Evolutionary conservation across 1,140 invertebrate species (phyloP).

Genomic region (Ips nitidus): DNA sequence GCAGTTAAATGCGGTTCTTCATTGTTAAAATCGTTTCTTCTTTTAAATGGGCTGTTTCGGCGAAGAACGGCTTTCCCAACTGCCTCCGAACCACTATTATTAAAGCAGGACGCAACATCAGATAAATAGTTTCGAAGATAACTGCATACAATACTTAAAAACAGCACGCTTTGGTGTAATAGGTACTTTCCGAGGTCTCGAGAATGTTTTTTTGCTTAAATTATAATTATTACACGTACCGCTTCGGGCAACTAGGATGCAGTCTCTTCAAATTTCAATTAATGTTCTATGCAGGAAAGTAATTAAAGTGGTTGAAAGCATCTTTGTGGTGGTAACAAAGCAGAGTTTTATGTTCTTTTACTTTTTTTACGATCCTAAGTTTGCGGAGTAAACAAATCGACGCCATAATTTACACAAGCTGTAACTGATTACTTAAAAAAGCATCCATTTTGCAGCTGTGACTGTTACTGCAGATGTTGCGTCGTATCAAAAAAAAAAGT

Average conservation of each 20-base stretch:
- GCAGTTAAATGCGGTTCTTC: slow-evolving; percentile 20
- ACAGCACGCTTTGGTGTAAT: slow-evolving; percentile 29
- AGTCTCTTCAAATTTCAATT: slow-evolving; percentile 5
- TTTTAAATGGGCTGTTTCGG: slow-evolving; percentile 28
- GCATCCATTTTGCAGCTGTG: no score
- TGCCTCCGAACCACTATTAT: slow-evolving; percentile 32
- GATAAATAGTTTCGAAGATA: slow-evolving; percentile 32
- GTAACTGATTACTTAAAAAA: no score
- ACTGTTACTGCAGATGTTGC: no score
- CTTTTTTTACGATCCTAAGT: no score
- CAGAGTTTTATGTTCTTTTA: no score
- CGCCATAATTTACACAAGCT: no score
- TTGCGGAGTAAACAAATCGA: no score
- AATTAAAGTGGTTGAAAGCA: slow-evolving; percentile 6
- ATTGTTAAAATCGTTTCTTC: slow-evolving; percentile 33
- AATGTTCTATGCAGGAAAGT: slow-evolving; percentile 4
- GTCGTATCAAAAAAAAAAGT: no score
- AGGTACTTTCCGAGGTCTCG: slow-evolving; percentile 22
- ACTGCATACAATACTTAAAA: slow-evolving; percentile 30
- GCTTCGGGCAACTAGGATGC: neutral
- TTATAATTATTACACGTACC: slow-evolving; percentile 7
- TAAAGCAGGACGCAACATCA: slow-evolving; percentile 34
- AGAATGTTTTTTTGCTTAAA: slow-evolving; percentile 5
- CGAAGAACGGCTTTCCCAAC: slow-evolving; percentile 33
- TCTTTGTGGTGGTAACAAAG: neutral